phyloP scores from a whole-genome alignment of 2,797 vertebrate genomes.

The Typhlichthys eigenmanni region DNA sequence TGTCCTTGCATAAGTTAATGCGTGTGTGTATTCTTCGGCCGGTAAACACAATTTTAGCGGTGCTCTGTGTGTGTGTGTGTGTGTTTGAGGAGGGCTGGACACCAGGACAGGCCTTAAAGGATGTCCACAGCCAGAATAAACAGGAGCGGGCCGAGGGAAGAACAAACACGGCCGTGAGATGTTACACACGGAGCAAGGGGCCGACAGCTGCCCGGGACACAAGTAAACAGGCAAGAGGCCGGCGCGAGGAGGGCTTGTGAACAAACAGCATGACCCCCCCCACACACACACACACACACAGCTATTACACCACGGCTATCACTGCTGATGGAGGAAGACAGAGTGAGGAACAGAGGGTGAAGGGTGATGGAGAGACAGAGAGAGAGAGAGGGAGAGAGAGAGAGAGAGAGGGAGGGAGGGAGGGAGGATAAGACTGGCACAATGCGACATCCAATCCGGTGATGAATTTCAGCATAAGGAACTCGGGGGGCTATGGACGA shows the following conservation, averaged over 20 bases:
- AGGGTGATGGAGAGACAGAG: conserved; percentile 31
- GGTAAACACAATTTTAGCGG: conserved; percentile 68
- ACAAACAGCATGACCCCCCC: conserved; percentile 71
- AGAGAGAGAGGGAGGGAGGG: background rate
- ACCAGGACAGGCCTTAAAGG: conserved; percentile 72
- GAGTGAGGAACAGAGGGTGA: conserved; percentile 12
- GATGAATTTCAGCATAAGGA: conserved; percentile 90
- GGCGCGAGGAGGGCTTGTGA: conserved; percentile 81
- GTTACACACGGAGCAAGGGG: conserved; percentile 72
- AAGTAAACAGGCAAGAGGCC: conserved; percentile 82
- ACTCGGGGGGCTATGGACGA: conserved; percentile 90
- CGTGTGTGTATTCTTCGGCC: conserved; percentile 50
- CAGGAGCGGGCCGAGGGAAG: conserved; percentile 53
- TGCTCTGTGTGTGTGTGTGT: conserved; percentile 47
- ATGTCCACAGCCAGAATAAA: conserved; percentile 75
- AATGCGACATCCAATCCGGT: conserved; percentile 81
- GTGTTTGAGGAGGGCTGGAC: conserved; percentile 70
- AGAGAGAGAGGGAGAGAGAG: conserved; percentile 22
- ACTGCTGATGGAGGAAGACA: conserved; percentile 60
- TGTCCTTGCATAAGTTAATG: conserved; percentile 40
- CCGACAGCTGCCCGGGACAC: conserved; percentile 73
- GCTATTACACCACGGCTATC: conserved; percentile 63
- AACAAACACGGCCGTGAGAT: conserved; percentile 71
- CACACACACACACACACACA: conserved; percentile 44
- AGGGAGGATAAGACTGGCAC: conserved; percentile 53